A percentile compares a stretch with the other conserved stretches of the same genome.
These are phyloP conservation scores for Malacoraja senta DNA, from an alignment of 2,797 vertebrate species.

Conservation along the genomic window DNA sequence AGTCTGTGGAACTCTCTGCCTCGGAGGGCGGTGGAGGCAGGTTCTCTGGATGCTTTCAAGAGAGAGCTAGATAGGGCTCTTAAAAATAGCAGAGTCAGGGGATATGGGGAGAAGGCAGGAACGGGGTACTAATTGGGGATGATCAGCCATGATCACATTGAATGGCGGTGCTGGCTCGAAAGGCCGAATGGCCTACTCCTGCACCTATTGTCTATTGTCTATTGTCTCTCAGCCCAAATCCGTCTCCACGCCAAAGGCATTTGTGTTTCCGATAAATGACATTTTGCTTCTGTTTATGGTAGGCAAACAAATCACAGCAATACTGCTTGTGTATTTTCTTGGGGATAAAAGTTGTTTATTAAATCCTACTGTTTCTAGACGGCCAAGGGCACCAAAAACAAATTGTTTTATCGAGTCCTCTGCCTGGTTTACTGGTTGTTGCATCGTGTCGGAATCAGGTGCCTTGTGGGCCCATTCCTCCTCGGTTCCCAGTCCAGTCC, in stretches of 20 bases:
- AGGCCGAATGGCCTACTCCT: too few relatives aligned
- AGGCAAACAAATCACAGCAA: neutral
- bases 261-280: constrained; percentile 8
- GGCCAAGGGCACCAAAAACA: neutral
- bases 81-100: too few relatives aligned
- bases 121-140: too few relatives aligned
- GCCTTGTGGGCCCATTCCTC: neutral
- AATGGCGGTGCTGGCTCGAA: too few relatives aligned
- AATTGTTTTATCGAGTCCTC: neutral
- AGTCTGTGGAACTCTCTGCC: too few relatives aligned
- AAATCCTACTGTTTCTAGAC: neutral
- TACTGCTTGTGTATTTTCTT: constrained; percentile 25
- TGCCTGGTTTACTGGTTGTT: neutral
- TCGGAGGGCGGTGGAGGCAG: too few relatives aligned
- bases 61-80: too few relatives aligned
- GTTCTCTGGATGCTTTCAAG: too few relatives aligned
- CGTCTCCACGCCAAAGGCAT: neutral
- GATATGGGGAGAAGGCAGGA: too few relatives aligned
- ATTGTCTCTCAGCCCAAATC: neutral
- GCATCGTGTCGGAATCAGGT: neutral
- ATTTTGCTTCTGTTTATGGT: neutral
- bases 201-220: too few relatives aligned
- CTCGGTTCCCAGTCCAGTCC: neutral
- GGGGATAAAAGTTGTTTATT: constrained; percentile 13
- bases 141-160: too few relatives aligned